Base-by-base conservation (phyloP, 1,140 invertebrate genomes). In the Lepidurus packardi region DNA sequence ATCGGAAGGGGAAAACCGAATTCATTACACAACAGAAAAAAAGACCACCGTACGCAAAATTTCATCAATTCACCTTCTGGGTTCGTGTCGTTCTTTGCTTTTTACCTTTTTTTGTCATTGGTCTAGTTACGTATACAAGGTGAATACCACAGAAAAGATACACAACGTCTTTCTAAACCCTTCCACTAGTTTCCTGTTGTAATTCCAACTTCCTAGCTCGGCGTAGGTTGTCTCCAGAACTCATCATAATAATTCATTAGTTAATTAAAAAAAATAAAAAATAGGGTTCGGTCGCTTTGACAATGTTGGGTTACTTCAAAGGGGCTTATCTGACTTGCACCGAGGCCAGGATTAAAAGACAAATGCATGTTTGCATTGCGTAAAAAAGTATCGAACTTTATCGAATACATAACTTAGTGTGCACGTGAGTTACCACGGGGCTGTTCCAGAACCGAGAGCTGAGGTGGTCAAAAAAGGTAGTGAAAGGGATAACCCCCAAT, bases 121-220 rank as follows among this genome's bases (percentile, higher is more conserved):
- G 53, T 65, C 53, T 65, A 65, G 53, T 65, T 65, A 65, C 53
- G 53, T 65, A 65, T 65, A 65, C 53, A 65, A 65, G 53, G 53
- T 65, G 53, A 65, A 65, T 65, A 65, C 53, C 53, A 65, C 53
- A 65, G 53, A 65, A 65, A 65, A 65, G 53, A 65, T 65, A 65
- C 53, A 65, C 53, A 65, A 65, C 53, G 21, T 65, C 13, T 65
- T 65, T 7, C 53, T 65, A 7, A 65, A 65, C 53, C 21, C 53
- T 21, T 16, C 13, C 53, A 7, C 21, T n/a, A n/a, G 7, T 65
- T 65, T 16, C 53, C 53, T 21, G 53, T 65, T 65, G 53, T 65
- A 21, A 34, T 34, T 34, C 34, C 34, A 34, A 34, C 34, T 34
- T 34, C 34, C 34, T 34, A 34, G 34, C 34, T 34, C 4, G 3